Percentiles rank a stretch among this genome's conserved stretches.
Conservation (phyloP, 2,113 vertebrate species). For the Herpetotheres cachinnans region DNA sequence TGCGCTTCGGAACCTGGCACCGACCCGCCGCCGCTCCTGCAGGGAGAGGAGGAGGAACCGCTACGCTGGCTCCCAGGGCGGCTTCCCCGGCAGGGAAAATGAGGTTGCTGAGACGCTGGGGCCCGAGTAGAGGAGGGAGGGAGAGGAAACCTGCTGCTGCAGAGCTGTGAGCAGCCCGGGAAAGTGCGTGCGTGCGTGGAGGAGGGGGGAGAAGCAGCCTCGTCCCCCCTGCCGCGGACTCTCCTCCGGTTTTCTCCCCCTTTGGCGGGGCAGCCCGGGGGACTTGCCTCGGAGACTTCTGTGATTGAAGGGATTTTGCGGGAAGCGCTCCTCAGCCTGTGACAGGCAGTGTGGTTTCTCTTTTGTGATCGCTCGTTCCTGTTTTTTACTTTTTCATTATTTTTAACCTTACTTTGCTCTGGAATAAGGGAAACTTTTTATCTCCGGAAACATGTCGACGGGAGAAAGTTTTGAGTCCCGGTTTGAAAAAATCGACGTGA, state of each 20-base stretch:
- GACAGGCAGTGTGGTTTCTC: background rate
- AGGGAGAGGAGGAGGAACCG: constrained; percentile 15
- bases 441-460: constrained; percentile 82
- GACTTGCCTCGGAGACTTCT: background rate
- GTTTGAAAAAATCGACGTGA: constrained; percentile 95
- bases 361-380: constrained; percentile 20
- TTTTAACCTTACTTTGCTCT: background rate
- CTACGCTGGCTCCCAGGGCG: constrained; percentile 40
- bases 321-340: background rate
- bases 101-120: constrained; percentile 39
- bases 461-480: constrained; percentile 91
- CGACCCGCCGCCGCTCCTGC: background rate
- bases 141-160: constrained; percentile 12
- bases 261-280: background rate
- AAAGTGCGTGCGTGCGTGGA: background rate
- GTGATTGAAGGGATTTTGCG: background rate
- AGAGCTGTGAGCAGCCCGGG: constrained; percentile 9
- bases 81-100: constrained; percentile 25
- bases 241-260: background rate
- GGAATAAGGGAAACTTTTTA: constrained; percentile 46
- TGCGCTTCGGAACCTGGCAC: background rate
- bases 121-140: constrained; percentile 42
- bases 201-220: background rate
- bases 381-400: background rate
- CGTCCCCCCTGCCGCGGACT: background rate